Evolutionary conservation across 2,797 vertebrate genomes (phyloP).

Genomic region (Leucoraja ocellata): DNA sequence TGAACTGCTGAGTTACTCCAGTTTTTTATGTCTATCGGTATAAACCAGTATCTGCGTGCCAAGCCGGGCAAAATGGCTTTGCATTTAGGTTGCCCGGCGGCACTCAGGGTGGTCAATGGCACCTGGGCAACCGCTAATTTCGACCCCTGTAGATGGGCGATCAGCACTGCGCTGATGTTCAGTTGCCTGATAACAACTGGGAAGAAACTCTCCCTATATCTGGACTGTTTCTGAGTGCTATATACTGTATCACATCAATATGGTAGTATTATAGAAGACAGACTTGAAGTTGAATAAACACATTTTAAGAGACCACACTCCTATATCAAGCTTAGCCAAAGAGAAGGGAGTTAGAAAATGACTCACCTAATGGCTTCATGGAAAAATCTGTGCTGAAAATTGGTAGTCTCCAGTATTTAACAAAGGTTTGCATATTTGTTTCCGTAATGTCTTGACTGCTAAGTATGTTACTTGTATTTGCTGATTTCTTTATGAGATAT

Average conservation of each 20-base stretch:
- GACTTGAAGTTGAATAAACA: not conserved
- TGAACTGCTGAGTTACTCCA: too few relatives aligned
- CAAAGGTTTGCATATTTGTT: slow-evolving; percentile 55
- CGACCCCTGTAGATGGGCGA: too few relatives aligned
- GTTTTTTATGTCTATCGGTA: too few relatives aligned
- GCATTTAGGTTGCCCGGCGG: too few relatives aligned
- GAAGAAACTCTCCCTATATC: too few relatives aligned
- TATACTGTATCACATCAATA: too few relatives aligned
- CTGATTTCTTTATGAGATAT: slow-evolving; percentile 73
- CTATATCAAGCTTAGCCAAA: not conserved
- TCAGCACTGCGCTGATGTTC: too few relatives aligned
- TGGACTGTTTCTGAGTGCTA: not conserved
- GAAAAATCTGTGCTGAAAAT: slow-evolving; percentile 49
- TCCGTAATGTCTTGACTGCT: slow-evolving; percentile 52
- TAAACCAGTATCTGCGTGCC: too few relatives aligned
- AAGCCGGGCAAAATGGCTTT: too few relatives aligned
- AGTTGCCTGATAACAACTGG: too few relatives aligned
- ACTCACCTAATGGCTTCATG: slow-evolving; percentile 34
- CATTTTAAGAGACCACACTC: not conserved
- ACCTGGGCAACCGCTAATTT: too few relatives aligned
- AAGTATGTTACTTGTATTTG: slow-evolving; percentile 73
- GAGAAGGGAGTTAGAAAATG: not conserved
- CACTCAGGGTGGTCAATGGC: too few relatives aligned
- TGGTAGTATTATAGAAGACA: not conserved
- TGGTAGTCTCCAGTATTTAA: slow-evolving; percentile 70